These are phyloP conservation scores for Lissocephala sabroskyi DNA, from an alignment of 2,888 invertebrate species.

Conservation along the genomic window DNA sequence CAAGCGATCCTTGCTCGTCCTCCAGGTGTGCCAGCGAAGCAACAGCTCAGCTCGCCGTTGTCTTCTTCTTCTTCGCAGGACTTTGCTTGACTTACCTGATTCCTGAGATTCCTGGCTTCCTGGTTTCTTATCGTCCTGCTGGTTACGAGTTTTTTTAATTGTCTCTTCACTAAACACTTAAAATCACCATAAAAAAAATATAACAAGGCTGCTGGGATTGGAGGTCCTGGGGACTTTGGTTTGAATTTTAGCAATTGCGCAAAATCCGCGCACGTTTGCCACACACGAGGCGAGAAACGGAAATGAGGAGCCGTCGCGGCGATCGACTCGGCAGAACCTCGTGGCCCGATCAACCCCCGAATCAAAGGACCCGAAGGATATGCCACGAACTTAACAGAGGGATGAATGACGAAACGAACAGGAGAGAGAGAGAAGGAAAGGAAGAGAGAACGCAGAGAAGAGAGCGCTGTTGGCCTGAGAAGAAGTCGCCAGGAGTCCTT, in stretches of 20 bases:
- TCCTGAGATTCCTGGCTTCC: too few species aligned
- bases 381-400: conserved; percentile 1
- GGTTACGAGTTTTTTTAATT: too few species aligned
- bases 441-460: conserved; percentile 5
- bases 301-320: conserved; percentile 39
- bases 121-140: too few species aligned
- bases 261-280: conserved; percentile 29
- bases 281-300: conserved; percentile 50
- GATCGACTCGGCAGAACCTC: not conserved
- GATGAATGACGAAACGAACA: not conserved
- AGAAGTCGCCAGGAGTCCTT: too few species aligned
- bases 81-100: conserved; percentile 1
- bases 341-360: conserved; percentile 26
- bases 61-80: too few species aligned
- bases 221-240: too few species aligned
- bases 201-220: too few species aligned
- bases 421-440: not conserved
- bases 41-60: too few species aligned
- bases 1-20: conserved; percentile 10
- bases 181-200: too few species aligned
- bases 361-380: too few species aligned
- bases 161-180: too few species aligned
- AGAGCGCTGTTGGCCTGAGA: too few species aligned
- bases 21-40: conserved; percentile 44
- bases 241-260: not conserved